phyloP scores from a whole-genome alignment of 1,140 invertebrate species.

The Lordiphosa mommai region DNA sequence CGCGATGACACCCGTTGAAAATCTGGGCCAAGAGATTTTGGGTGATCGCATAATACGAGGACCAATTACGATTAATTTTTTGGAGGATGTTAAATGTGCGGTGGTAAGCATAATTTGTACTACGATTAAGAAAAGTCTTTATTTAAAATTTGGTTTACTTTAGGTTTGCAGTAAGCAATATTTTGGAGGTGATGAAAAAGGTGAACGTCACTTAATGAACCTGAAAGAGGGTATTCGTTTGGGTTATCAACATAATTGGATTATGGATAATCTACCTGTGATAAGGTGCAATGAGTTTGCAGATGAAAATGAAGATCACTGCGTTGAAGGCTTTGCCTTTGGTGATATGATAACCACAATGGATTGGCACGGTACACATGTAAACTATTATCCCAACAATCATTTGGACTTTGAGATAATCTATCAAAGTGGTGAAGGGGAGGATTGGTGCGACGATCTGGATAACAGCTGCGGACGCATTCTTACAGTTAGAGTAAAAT shows the following conservation, averaged over 20 bases:
- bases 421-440: constrained; percentile 91
- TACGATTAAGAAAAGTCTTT: not conserved
- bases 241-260: not conserved
- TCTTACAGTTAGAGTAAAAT: constrained; percentile 87
- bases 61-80: constrained; percentile 90
- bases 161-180: not conserved
- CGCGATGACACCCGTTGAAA: constrained; percentile 95
- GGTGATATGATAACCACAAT: constrained; percentile 87
- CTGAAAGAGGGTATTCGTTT: not conserved
- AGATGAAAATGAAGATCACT: constrained; percentile 81
- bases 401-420: constrained; percentile 95
- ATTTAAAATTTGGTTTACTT: not conserved
- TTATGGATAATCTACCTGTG: not conserved
- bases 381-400: constrained; percentile 95
- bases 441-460: constrained; percentile 86
- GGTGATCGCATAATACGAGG: constrained; percentile 97
- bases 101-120: constrained; percentile 68
- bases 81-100: constrained; percentile 87
- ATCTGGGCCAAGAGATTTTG: constrained; percentile 98
- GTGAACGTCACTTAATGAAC: not conserved
- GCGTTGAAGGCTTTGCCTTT: constrained; percentile 96
- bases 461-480: constrained; percentile 82
- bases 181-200: not conserved
- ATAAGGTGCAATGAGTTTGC: not conserved
- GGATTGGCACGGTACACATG: constrained; percentile 79